These are phyloP conservation scores for Cotesia chilonis DNA, from an alignment of 1,140 invertebrate species.

Conservation along the genomic window DNA sequence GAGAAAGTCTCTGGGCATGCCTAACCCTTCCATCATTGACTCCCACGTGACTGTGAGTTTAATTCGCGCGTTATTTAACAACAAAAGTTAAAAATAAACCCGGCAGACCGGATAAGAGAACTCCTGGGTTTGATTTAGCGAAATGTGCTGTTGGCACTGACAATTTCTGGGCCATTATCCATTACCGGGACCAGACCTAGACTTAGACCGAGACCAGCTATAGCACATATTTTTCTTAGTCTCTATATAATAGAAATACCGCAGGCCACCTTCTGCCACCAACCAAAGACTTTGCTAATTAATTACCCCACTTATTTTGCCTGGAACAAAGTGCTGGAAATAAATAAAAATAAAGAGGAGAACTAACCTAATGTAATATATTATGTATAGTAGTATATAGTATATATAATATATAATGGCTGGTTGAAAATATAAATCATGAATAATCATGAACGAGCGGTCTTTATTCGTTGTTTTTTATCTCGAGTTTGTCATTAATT, in stretches of 20 bases:
- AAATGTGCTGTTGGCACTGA: slow-evolving; percentile 60
- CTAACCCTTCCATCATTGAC: slow-evolving; percentile 19
- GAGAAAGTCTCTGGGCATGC: too few species aligned
- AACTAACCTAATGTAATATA: not conserved
- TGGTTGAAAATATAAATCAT: not conserved
- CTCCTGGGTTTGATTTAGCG: slow-evolving; percentile 61
- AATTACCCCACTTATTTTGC: slow-evolving; percentile 49
- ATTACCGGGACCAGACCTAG: slow-evolving; percentile 37
- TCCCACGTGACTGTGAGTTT: slow-evolving; percentile 25
- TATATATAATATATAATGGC: too few species aligned
- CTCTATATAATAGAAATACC: not conserved
- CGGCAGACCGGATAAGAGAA: slow-evolving; percentile 15
- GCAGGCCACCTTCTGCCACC: not conserved
- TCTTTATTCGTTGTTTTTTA: too few species aligned
- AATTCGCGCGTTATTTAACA: slow-evolving; percentile 13
- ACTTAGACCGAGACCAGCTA: slow-evolving; percentile 28
- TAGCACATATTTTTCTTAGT: not conserved
- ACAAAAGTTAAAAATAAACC: not conserved
- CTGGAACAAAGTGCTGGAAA: slow-evolving; percentile 23
- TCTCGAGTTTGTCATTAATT: too few species aligned
- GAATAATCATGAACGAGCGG: too few species aligned
- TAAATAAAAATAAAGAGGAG: slow-evolving; percentile 42
- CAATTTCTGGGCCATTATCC: slow-evolving; percentile 52
- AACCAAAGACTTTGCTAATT: slow-evolving; percentile 50
- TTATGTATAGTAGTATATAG: too few species aligned